Percentiles rank a stretch among this genome's conserved stretches.
Evolutionary conservation across 35 echinoderm and acorn worm species (phyloP).

Genomic region (Ophiothrix spiculata): DNA sequence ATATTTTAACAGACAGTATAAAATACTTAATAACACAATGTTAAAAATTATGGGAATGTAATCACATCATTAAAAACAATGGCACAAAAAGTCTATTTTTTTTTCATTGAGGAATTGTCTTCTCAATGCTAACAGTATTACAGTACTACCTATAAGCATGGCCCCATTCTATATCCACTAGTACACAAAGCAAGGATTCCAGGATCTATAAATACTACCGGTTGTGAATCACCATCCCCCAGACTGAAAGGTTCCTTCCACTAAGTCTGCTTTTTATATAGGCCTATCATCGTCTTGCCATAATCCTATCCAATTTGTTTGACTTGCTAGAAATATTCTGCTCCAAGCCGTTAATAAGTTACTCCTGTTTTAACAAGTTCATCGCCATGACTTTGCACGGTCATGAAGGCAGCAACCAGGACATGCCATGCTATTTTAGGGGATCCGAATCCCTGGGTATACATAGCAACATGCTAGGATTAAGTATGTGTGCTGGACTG

Average conservation of each 20-base stretch:
- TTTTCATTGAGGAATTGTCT: too few species aligned
- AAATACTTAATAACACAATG: too few species aligned
- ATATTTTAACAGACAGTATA: too few species aligned
- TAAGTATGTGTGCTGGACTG: background rate
- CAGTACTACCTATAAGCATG: too few species aligned
- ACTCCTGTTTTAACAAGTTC: background rate
- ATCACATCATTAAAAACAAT: too few species aligned
- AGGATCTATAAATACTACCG: slow-evolving; percentile 2
- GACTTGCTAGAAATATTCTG: background rate
- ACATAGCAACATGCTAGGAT: background rate
- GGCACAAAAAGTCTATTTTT: too few species aligned
- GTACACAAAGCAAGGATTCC: background rate
- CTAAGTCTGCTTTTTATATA: background rate
- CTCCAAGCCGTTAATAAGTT: background rate
- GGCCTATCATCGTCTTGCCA: slow-evolving; percentile 4
- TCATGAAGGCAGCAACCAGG: background rate
- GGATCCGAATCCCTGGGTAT: background rate
- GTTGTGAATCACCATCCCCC: slow-evolving; percentile 4
- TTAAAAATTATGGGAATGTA: too few species aligned
- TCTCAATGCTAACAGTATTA: too few species aligned
- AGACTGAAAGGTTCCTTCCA: slow-evolving; percentile 7
- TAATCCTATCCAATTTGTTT: slow-evolving; percentile 9
- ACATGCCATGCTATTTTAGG: background rate
- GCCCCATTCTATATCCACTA: background rate
- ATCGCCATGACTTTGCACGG: background rate